Evolutionary conservation across 2,888 invertebrate genomes (phyloP).

Genomic region (Phengaris arion): DNA sequence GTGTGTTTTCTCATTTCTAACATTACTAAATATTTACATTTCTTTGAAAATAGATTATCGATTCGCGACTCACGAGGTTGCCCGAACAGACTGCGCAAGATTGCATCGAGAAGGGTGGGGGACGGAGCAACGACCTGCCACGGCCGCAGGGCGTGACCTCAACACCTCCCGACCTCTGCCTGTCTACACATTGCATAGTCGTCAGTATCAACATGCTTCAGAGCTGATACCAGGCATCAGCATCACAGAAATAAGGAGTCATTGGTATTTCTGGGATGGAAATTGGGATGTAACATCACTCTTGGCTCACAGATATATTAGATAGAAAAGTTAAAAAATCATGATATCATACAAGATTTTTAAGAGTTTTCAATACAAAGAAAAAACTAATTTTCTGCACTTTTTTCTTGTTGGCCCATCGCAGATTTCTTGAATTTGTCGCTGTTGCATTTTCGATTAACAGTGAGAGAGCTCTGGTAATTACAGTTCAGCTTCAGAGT

Average conservation of each 20-base stretch:
- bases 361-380: no score
- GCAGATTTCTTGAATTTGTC: no score
- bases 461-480: background rate
- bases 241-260: background rate
- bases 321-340: no score
- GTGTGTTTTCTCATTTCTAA: no score
- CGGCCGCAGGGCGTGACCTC: constrained; percentile 27
- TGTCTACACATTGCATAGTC: background rate
- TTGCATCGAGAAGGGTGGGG: constrained; percentile 5
- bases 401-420: no score
- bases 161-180: constrained; percentile 19
- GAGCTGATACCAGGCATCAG: background rate
- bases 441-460: background rate
- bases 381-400: no score
- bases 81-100: constrained; percentile 13
- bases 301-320: no score
- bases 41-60: background rate
- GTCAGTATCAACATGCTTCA: background rate
- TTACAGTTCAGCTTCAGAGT: no score
- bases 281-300: no score
- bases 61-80: background rate
- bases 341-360: no score
- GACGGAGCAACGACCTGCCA: constrained; percentile 2
- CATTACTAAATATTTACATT: background rate
- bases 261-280: background rate